Base-by-base conservation (phyloP, 1,140 invertebrate species). In the Drosophila arawakana region DNA sequence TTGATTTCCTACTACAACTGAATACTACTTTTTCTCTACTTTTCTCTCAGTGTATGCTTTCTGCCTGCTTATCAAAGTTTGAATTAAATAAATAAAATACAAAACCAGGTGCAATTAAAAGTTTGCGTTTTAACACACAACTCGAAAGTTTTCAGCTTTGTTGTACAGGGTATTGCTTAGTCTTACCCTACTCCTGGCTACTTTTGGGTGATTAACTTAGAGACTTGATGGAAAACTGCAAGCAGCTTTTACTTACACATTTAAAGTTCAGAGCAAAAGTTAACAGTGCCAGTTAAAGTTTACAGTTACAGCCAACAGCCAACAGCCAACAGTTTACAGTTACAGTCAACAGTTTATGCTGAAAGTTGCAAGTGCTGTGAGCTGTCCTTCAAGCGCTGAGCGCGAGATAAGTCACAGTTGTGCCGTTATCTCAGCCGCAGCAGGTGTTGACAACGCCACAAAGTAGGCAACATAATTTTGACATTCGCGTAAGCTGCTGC, bases 361-460 rank as follows among this genome's bases (percentile, higher is more conserved):
- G 25, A 30, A 30, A 30, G 39, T 43, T 35, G 3, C 7, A 11
- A 41, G 47, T 60, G 55, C n/a, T 9, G 35, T 39, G 8, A 15
- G 25, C 6, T 55, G 41, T 47, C 63, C 3, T 7, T 39, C n/a
- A 21, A 10, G 30, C 9, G 37, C 34, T 69, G 65, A 49, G 30
- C 39, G 34, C 30, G 35, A 58, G 73, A 70, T 70, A 73, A 69
- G 57, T 70, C 66, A 74, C 73, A 75, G 71, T 71, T 71, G 52
- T 41, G 54, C 39, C 6, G 57, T 34, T 58, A 59, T 37, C n/a
- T 61, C 30, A 52, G 58, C 50, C 54, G 60, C 77, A 77, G 74
- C 77, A 77, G 74, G 74, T 79, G 74, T 43, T 67, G 25, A 11
- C 54, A 41, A 8, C 59, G 44, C 70, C 50, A 37, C 63, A 73